Evolutionary conservation across 2,888 invertebrate genomes (phyloP).

Genomic region (Onchidella celtica): DNA sequence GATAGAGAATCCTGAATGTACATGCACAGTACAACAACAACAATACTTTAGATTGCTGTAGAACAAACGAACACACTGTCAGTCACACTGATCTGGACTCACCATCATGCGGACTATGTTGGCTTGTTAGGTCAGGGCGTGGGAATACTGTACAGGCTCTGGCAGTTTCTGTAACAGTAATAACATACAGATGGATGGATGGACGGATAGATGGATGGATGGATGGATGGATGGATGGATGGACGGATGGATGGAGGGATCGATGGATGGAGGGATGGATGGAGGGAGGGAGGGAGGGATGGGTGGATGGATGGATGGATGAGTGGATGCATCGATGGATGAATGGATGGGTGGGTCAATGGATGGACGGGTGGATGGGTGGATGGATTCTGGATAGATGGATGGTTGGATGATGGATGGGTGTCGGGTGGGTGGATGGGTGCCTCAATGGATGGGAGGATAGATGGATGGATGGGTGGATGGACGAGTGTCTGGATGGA

Average conservation of each 20-base stretch:
- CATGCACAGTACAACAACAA: too few species aligned
- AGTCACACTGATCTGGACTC: too few species aligned
- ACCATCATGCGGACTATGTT: conserved; percentile 40
- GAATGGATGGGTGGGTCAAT: not conserved
- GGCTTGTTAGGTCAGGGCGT: conserved; percentile 20
- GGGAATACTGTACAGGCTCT: conserved; percentile 18
- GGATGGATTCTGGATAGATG: too few species aligned
- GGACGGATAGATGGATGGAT: not conserved
- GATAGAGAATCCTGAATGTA: too few species aligned
- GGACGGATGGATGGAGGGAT: not conserved
- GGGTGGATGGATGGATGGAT: not conserved
- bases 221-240: not conserved
- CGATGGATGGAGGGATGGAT: not conserved
- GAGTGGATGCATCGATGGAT: not conserved
- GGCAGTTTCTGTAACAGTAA: conserved; percentile 6
- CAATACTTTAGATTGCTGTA: too few species aligned
- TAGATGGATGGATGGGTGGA: too few species aligned
- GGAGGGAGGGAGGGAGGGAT: not conserved
- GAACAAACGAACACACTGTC: too few species aligned
- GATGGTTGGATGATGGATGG: too few species aligned
- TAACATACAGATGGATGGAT: not conserved
- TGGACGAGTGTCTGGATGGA: too few species aligned
- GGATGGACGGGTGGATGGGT: too few species aligned
- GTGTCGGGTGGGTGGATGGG: too few species aligned
- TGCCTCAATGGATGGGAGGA: too few species aligned